Evolutionary conservation across 2,888 invertebrate species (phyloP).

Genomic region (Tanytarsus gracilentus): DNA sequence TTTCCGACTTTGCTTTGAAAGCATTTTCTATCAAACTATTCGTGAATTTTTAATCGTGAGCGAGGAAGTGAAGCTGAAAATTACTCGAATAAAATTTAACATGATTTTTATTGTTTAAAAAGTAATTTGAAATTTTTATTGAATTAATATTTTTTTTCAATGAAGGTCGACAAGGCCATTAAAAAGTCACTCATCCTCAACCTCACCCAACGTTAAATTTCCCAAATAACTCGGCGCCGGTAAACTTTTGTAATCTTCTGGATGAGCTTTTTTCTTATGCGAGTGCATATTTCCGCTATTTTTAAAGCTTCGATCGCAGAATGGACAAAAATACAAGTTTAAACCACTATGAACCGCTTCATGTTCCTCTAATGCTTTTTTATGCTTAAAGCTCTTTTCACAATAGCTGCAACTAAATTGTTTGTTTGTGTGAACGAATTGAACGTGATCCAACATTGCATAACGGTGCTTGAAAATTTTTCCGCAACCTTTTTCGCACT

Average conservation of each 20-base stretch:
- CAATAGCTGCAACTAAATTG: neutral
- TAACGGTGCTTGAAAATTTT: slow-evolving; percentile 4
- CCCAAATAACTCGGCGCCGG: neutral
- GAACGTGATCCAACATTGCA: neutral
- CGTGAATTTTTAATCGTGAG: no score
- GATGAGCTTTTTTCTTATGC: slow-evolving; percentile 2
- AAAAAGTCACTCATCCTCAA: no score
- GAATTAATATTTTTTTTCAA: no score
- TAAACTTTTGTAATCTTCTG: neutral
- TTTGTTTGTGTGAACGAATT: neutral
- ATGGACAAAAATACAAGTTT: slow-evolving; percentile 4
- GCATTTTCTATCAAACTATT: no score
- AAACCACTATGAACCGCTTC: neutral
- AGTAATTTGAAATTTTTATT: no score
- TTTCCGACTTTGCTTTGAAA: no score
- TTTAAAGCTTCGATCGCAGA: slow-evolving; percentile 3
- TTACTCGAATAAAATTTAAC: no score
- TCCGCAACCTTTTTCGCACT: neutral
- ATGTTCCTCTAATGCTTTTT: neutral
- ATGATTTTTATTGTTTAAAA: no score
- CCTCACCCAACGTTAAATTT: neutral
- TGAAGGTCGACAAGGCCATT: no score
- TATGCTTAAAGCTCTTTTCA: neutral
- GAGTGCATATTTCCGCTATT: neutral
- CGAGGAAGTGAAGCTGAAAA: no score